A percentile compares a stretch with the other conserved stretches of the same genome.
Evolutionary conservation across 2,113 vertebrate genomes (phyloP).

Genomic region (Phrynocephalus versicolor): DNA sequence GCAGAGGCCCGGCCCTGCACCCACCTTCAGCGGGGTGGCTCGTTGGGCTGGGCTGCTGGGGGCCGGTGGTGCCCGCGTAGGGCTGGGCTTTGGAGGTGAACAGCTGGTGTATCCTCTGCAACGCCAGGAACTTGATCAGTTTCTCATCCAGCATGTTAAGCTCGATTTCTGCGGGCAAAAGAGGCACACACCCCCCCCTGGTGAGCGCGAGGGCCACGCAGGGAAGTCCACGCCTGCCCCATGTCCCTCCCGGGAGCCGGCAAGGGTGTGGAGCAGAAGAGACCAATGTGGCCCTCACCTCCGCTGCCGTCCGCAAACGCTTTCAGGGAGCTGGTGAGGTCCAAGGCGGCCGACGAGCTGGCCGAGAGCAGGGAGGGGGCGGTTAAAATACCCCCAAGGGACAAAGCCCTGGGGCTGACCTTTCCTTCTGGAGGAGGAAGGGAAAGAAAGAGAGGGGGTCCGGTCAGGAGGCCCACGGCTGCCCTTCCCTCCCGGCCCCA

Average conservation of each 20-base stretch:
- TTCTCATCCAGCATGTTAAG: constrained; percentile 92
- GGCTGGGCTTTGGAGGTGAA: constrained; percentile 85
- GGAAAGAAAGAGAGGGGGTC: not conserved
- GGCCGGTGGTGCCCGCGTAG: constrained; percentile 68
- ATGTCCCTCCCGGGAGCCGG: too few species aligned
- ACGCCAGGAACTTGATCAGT: constrained; percentile 92
- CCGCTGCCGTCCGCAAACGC: constrained; percentile 80
- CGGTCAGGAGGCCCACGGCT: constrained; percentile 3
- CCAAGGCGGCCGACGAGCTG: constrained; percentile 80
- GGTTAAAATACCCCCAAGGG: constrained; percentile 79
- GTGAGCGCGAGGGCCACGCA: not conserved
- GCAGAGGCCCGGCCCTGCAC: constrained; percentile 41
- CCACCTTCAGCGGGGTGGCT: constrained; percentile 80
- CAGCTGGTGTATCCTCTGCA: constrained; percentile 96
- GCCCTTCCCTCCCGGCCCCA: not conserved
- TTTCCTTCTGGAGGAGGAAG: constrained; percentile 80
- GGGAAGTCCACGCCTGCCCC: too few species aligned
- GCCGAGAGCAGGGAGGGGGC: constrained; percentile 77
- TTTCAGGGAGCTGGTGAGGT: constrained; percentile 85
- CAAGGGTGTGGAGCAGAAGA: too few species aligned
- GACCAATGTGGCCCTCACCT: constrained; percentile 64
- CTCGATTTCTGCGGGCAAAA: constrained; percentile 85
- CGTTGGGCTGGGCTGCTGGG: constrained; percentile 72
- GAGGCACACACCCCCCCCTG: constrained; percentile 61
- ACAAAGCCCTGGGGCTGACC: constrained; percentile 78